Conservation (phyloP, 64 coral and sea anemone genomes). For the Stylophora pistillata region DNA sequence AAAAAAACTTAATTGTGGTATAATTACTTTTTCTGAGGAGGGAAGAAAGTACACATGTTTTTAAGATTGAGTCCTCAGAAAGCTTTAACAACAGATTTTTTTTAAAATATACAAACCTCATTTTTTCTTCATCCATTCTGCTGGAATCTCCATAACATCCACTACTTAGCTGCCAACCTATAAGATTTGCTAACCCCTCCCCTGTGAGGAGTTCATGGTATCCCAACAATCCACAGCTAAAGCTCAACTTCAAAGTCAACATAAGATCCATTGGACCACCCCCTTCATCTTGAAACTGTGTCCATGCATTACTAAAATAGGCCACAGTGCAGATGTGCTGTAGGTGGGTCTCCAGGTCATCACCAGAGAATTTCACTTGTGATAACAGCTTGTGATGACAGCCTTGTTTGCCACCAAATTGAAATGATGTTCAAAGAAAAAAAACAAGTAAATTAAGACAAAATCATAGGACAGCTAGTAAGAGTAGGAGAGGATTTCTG, state of each 20-base stretch:
- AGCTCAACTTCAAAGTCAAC: not conserved
- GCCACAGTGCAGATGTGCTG: not conserved
- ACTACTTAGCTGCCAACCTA: conserved; percentile 5
- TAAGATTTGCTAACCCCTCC: not conserved
- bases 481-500: too few species aligned
- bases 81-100: not conserved
- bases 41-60: too few species aligned
- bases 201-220: not conserved
- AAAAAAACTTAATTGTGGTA: too few species aligned
- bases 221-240: conserved; percentile 17
- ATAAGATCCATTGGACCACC: conserved; percentile 8
- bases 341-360: not conserved
- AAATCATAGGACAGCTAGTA: too few species aligned
- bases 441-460: too few species aligned
- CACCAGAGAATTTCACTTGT: not conserved
- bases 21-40: too few species aligned
- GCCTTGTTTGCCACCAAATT: not conserved
- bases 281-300: not conserved
- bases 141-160: conserved; percentile 23
- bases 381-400: not conserved
- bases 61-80: too few species aligned
- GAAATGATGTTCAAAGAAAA: too few species aligned
- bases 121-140: not conserved
- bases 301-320: not conserved
- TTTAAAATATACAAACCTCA: not conserved